These are phyloP conservation scores for Metaphire vulgaris DNA, from an alignment of 1,140 invertebrate species.

Conservation along the genomic window DNA sequence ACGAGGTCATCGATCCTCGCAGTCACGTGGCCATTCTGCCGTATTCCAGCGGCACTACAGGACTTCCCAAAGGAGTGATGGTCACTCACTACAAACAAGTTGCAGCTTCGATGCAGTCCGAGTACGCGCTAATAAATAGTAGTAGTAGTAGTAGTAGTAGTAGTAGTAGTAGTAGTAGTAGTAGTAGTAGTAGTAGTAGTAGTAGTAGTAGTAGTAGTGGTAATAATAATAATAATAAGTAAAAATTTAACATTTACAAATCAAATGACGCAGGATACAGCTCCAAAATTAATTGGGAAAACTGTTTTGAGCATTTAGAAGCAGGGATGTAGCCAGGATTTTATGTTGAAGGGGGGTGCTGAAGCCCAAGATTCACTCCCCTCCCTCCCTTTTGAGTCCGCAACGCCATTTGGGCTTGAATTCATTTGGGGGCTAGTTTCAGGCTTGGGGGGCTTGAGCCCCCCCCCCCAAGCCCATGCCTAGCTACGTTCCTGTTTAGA, in stretches of 20 bases:
- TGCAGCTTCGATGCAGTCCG: slow-evolving; percentile 31
- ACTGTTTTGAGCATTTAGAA: too few relatives aligned
- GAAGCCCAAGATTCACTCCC: too few relatives aligned
- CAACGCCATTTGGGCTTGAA: too few relatives aligned
- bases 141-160: background rate
- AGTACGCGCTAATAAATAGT: slow-evolving; percentile 30
- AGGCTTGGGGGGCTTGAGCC: too few relatives aligned
- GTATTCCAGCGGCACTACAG: slow-evolving; percentile 43
- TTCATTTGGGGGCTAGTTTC: too few relatives aligned
- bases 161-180: background rate
- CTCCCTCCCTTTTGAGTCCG: too few relatives aligned
- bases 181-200: background rate
- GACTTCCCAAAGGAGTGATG: slow-evolving; percentile 45
- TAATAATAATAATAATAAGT: too few relatives aligned
- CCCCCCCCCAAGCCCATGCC: too few relatives aligned
- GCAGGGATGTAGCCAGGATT: too few relatives aligned
- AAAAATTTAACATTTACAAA: too few relatives aligned
- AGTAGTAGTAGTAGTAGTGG: background rate
- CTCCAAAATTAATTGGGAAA: background rate
- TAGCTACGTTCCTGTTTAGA: too few relatives aligned
- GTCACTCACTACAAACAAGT: slow-evolving; percentile 44
- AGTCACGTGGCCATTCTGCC: slow-evolving; percentile 40
- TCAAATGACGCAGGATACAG: background rate
- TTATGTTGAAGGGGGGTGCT: too few relatives aligned
- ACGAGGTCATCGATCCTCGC: slow-evolving; percentile 38